These are phyloP conservation scores for Drosophila prolongata DNA, from an alignment of 2,888 invertebrate genomes.

Conservation along the genomic window DNA sequence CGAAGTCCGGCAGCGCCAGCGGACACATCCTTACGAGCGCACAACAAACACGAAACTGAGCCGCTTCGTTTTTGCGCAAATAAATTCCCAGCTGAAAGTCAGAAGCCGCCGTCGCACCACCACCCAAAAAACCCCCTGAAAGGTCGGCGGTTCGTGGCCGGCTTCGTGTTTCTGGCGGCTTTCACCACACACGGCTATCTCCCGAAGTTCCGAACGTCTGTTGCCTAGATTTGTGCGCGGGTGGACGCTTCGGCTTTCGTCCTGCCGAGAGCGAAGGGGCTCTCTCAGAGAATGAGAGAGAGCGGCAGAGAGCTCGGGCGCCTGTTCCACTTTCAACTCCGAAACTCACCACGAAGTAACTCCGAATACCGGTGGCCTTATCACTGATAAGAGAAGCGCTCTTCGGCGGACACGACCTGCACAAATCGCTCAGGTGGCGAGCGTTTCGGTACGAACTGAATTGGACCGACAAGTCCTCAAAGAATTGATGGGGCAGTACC, in stretches of 20 bases:
- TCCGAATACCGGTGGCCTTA: conserved; percentile 55
- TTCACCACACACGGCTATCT: conserved; percentile 25
- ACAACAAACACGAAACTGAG: conserved; percentile 84
- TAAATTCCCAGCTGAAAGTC: conserved; percentile 59
- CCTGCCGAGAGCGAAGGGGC: conserved; percentile 27
- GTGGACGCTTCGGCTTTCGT: conserved; percentile 43
- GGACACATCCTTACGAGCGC: conserved; percentile 84
- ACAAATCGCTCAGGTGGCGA: conserved; percentile 11
- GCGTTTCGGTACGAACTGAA: background rate
- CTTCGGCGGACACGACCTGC: conserved; percentile 14
- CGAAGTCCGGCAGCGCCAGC: conserved; percentile 74
- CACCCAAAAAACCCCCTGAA: conserved; percentile 8
- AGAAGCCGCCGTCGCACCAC: conserved; percentile 28
- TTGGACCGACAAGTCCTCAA: background rate
- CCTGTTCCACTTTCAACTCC: conserved; percentile 46
- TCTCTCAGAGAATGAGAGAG: background rate
- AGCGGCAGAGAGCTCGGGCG: background rate
- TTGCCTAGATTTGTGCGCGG: conserved; percentile 54
- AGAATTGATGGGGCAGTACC: background rate
- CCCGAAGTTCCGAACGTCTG: conserved; percentile 28
- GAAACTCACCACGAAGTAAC: conserved; percentile 54
- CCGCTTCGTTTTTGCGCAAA: conserved; percentile 77
- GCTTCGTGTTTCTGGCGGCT: conserved; percentile 32
- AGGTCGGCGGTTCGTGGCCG: conserved; percentile 24
- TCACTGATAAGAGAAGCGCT: conserved; percentile 46